phyloP scores from a whole-genome alignment of 30 jellyfish, hydroid and myxozoan species.

The Pseudorhiza aurosa region DNA sequence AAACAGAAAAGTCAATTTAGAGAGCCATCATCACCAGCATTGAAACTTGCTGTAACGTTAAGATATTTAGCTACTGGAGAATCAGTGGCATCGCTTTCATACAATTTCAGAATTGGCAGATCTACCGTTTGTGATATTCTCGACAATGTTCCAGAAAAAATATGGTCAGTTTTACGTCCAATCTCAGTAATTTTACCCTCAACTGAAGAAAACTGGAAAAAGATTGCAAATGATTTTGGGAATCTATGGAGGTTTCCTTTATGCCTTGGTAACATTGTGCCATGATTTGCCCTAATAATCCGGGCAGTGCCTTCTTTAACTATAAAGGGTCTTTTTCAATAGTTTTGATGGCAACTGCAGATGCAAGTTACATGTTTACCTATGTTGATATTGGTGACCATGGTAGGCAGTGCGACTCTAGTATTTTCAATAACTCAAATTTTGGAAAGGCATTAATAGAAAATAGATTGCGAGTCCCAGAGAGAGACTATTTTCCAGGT shows the following conservation, averaged over 20 bases:
- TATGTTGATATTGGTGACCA: constrained; percentile 33
- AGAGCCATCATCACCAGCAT: constrained; percentile 27
- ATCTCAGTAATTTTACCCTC: constrained; percentile 6
- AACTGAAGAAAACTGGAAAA: constrained; percentile 23
- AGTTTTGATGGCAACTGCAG: constrained; percentile 45
- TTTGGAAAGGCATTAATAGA: constrained; percentile 28
- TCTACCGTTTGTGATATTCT: constrained; percentile 34
- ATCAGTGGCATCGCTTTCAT: constrained; percentile 34
- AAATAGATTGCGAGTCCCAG: not conserved
- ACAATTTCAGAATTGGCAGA: constrained; percentile 24
- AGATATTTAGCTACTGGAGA: constrained; percentile 56
- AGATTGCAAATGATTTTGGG: constrained; percentile 26
- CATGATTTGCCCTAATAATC: not conserved
- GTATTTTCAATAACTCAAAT: constrained; percentile 17
- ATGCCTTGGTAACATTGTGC: constrained; percentile 17
- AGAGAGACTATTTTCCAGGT: constrained; percentile 1
- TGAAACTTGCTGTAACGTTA: constrained; percentile 28
- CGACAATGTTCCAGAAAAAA: constrained; percentile 24
- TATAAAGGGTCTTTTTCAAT: constrained; percentile 17
- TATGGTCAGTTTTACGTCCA: constrained; percentile 42
- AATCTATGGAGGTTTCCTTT: constrained; percentile 29
- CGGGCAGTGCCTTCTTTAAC: constrained; percentile 19
- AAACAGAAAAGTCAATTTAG: constrained; percentile 1
- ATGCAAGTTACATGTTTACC: constrained; percentile 27
- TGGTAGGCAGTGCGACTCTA: constrained; percentile 27